Evolutionary conservation across 2,888 invertebrate genomes (phyloP).

Genomic region (Ramazzottius varieornatus): DNA sequence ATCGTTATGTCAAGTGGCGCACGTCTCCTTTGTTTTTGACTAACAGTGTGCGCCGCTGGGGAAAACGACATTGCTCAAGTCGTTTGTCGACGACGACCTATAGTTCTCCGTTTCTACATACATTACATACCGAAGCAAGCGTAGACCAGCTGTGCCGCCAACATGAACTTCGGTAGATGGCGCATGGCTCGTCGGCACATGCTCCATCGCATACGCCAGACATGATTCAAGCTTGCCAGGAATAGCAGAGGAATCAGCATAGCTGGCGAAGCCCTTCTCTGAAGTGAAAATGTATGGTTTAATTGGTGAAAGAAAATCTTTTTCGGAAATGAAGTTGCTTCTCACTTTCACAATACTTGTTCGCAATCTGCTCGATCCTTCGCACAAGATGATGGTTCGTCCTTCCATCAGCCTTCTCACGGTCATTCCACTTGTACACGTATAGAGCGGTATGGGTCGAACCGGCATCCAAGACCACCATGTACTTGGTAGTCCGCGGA

Average conservation of each 20-base stretch:
- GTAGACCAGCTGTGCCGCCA: not conserved
- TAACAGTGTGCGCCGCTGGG: too few species aligned
- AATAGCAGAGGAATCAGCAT: not conserved
- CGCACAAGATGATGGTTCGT: too few species aligned
- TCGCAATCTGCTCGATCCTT: not conserved
- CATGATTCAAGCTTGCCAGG: not conserved
- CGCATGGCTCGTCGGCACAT: not conserved
- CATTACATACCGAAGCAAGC: not conserved
- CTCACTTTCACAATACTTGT: not conserved
- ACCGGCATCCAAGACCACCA: not conserved
- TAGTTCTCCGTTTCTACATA: too few species aligned
- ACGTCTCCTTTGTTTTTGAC: too few species aligned
- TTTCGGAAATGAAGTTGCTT: too few species aligned
- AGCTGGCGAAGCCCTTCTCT: not conserved
- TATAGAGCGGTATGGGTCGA: not conserved
- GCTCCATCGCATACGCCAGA: not conserved
- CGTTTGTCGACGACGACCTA: too few species aligned
- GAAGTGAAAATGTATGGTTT: too few species aligned
- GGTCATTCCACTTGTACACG: not conserved
- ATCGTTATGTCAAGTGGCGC: too few species aligned
- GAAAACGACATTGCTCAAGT: too few species aligned
- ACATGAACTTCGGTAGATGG: not conserved
- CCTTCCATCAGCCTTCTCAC: not conserved
- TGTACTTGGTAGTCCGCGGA: too few species aligned
- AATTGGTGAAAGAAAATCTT: too few species aligned